phyloP scores from a whole-genome alignment of 30 jellyfish, hydroid and myxozoan genomes.

The Pelagia noctiluca region DNA sequence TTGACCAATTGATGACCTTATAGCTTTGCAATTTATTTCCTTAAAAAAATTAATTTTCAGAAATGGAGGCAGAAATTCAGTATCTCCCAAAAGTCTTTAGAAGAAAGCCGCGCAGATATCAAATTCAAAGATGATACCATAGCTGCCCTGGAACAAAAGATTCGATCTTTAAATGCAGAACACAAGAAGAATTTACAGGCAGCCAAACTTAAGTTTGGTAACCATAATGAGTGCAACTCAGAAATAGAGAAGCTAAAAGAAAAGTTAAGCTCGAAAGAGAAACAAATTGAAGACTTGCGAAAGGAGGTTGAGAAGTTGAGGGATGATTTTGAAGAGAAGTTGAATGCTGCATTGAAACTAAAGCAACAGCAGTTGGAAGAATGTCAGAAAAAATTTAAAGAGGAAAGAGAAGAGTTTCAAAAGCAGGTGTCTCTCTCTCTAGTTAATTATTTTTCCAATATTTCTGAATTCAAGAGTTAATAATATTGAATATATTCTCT shows the following conservation, averaged over 20 bases:
- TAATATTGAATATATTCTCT: too few relatives aligned
- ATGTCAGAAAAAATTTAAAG: background rate
- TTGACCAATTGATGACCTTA: too few relatives aligned
- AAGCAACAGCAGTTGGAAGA: conserved; percentile 19
- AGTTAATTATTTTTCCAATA: too few relatives aligned
- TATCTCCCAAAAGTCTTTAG: conserved; percentile 46
- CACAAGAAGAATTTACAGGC: conserved; percentile 38
- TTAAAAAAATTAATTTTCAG: too few relatives aligned
- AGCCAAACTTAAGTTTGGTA: conserved; percentile 56
- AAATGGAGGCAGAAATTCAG: conserved; percentile 70
- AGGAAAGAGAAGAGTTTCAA: conserved; percentile 29
- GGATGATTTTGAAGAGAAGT: conserved; percentile 15
- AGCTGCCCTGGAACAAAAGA: conserved; percentile 23
- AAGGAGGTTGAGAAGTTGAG: conserved; percentile 27
- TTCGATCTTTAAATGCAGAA: conserved; percentile 36
- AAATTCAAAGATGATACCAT: conserved; percentile 44
- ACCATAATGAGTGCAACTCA: conserved; percentile 50
- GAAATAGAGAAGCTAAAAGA: conserved; percentile 52
- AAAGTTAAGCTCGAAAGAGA: conserved; percentile 39
- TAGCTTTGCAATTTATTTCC: too few relatives aligned
- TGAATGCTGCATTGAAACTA: background rate
- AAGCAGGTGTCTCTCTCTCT: conserved; percentile 41
- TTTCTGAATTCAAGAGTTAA: too few relatives aligned
- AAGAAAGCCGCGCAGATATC: conserved; percentile 49
- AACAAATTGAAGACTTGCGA: conserved; percentile 11